These are phyloP conservation scores for Spea bombifrons DNA, from an alignment of 2,113 vertebrate species.

Conservation along the genomic window DNA sequence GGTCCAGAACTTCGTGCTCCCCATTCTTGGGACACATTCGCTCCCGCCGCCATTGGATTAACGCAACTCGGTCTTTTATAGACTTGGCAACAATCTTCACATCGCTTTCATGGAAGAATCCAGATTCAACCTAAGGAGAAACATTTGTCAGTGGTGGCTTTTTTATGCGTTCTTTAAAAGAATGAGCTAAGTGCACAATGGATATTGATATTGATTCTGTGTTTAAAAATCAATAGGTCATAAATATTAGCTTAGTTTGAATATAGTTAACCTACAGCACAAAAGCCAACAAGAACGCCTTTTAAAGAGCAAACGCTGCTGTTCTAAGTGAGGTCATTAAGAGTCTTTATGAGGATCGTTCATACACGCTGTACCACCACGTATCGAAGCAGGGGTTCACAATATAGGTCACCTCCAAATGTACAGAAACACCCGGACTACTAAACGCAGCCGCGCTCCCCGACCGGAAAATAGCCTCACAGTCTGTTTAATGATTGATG, in stretches of 20 bases:
- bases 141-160: not conserved
- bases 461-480: too few relatives aligned
- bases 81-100: slow-evolving; percentile 93
- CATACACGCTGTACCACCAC: too few relatives aligned
- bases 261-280: not conserved
- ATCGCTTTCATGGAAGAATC: slow-evolving; percentile 93
- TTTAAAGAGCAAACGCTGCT: too few relatives aligned
- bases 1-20: slow-evolving; percentile 61
- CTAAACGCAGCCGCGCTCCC: too few relatives aligned
- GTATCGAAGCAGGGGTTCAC: too few relatives aligned
- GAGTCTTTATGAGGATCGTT: too few relatives aligned
- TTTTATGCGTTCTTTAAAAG: not conserved
- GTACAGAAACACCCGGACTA: too few relatives aligned
- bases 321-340: too few relatives aligned
- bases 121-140: slow-evolving; percentile 83
- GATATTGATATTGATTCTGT: not conserved
- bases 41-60: slow-evolving; percentile 90
- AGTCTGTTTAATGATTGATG: too few relatives aligned
- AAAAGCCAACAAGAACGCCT: too few relatives aligned
- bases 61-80: slow-evolving; percentile 88
- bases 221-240: not conserved
- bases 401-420: too few relatives aligned
- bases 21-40: slow-evolving; percentile 72
- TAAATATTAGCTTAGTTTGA: not conserved
- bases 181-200: not conserved